Base-by-base conservation (phyloP, 1,140 invertebrate species). In the Chrysomallon squamiferum region DNA sequence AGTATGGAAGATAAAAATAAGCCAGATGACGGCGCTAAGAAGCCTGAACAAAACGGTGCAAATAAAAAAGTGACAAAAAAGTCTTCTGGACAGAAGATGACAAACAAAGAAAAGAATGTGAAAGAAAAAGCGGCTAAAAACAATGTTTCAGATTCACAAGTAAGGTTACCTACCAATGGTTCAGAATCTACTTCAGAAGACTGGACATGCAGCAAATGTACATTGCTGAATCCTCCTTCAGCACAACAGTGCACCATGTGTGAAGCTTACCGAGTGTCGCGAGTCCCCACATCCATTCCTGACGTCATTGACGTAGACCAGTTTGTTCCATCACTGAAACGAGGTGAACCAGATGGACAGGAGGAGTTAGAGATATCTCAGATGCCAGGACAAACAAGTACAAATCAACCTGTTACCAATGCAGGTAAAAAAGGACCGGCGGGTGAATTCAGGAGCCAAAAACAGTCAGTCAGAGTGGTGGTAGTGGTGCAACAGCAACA, bases 131-230 rank as follows among this genome's bases (percentile, higher is more conserved):
- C 35, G 6, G 15, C 35, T 15, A 38, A 38, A 38, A 38, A 38
- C 35, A 38, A 38, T 38, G 35, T 38, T 38, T 15, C 35, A 5
- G 35, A 38, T 7, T 5, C 35, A 38, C n/a, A n/a, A n/a, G n/a
- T n/a, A n/a, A n/a, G n/a, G n/a, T n/a, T n/a, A n/a, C 35, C 35
- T 7, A 38, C 35, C 5, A 38, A 38, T 7, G 5, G 6, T 7
- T 38, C 35, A 5, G 35, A 38, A 7, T 38, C 35, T 38, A 38
- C 35, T 7, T 38, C 35, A 5, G 35, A 15, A 62, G 45, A 68
- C 18, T 74, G 76, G 76, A 56, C 60, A 30, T 78, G 76, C 69
- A 67, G 45, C 22, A 73, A 68, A 45, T 79, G 77, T 65, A 72
- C 69, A 45, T 62, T 70, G 38, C 57, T 68, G 32, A 76, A 76